phyloP scores from a whole-genome alignment of 1,140 invertebrate species.

The Phymorhynchus buccinoides region DNA sequence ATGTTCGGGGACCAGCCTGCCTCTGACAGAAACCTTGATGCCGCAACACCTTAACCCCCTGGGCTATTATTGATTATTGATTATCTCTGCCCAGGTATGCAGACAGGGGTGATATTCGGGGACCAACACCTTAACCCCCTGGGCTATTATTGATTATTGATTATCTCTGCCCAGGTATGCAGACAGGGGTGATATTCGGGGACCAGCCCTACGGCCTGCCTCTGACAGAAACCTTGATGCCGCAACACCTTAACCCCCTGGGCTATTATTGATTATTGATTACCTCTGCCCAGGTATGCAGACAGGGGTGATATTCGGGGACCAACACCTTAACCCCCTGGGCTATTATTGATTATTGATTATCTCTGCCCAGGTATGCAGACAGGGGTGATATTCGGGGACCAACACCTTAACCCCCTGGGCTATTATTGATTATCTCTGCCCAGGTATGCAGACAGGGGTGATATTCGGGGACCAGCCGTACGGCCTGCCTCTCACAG shows the following conservation, averaged over 20 bases:
- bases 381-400: background rate
- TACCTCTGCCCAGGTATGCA: too few relatives aligned
- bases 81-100: too few relatives aligned
- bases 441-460: slow-evolving; percentile 63
- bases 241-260: slow-evolving; percentile 70
- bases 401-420: background rate
- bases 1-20: slow-evolving; percentile 51
- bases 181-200: slow-evolving; percentile 58
- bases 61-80: too few relatives aligned
- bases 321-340: too few relatives aligned
- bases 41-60: slow-evolving; percentile 38
- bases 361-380: slow-evolving; percentile 10
- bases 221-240: slow-evolving; percentile 70
- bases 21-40: background rate
- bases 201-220: slow-evolving; percentile 59
- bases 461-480: slow-evolving; percentile 62
- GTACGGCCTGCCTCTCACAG: slow-evolving; percentile 66
- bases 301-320: too few relatives aligned
- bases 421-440: background rate
- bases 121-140: too few relatives aligned
- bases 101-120: too few relatives aligned
- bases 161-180: slow-evolving; percentile 52
- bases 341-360: too few relatives aligned
- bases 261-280: slow-evolving; percentile 63
- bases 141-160: too few relatives aligned